Evolutionary conservation across 2,888 invertebrate genomes (phyloP).

Genomic region (Galeopsomyia nigrocyanea): DNA sequence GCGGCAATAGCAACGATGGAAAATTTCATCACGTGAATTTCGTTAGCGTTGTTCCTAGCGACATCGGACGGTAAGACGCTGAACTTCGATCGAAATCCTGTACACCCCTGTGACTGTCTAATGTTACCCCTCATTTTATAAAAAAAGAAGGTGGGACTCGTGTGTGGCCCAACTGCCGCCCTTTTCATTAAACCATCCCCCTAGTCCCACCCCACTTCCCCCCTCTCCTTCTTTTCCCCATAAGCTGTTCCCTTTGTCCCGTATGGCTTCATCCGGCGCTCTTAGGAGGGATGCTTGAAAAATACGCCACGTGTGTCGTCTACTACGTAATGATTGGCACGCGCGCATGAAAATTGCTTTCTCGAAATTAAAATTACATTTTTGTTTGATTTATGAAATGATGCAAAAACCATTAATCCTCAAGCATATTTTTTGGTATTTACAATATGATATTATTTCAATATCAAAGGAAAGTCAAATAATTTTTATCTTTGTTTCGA

Average conservation of each 20-base stretch:
- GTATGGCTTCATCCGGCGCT: conserved; percentile 53
- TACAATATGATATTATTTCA: no score
- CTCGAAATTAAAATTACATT: conserved; percentile 12
- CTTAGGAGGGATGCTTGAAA: conserved; percentile 35
- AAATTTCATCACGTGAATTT: no score
- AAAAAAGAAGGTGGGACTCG: conserved; percentile 59
- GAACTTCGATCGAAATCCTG: conserved; percentile 57
- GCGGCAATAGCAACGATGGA: no score
- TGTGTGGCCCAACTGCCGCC: conserved; percentile 51
- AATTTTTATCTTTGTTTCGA: no score
- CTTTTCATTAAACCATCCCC: conserved; percentile 56
- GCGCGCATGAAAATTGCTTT: conserved; percentile 13
- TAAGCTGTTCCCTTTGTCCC: conserved; percentile 54
- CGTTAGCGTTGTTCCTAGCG: conserved; percentile 46
- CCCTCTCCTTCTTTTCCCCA: conserved; percentile 45
- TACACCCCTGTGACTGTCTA: conserved; percentile 56
- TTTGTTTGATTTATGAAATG: background rate
- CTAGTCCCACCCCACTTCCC: conserved; percentile 50
- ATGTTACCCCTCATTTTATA: conserved; percentile 52
- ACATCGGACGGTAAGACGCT: conserved; percentile 59
- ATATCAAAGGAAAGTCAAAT: no score
- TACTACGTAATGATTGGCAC: conserved; percentile 33
- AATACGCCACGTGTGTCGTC: conserved; percentile 37
- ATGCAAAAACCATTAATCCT: background rate
- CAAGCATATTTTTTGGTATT: no score